Evolutionary conservation across 2,888 invertebrate genomes (phyloP).

Genomic region (Leptinotarsa peninsularis): DNA sequence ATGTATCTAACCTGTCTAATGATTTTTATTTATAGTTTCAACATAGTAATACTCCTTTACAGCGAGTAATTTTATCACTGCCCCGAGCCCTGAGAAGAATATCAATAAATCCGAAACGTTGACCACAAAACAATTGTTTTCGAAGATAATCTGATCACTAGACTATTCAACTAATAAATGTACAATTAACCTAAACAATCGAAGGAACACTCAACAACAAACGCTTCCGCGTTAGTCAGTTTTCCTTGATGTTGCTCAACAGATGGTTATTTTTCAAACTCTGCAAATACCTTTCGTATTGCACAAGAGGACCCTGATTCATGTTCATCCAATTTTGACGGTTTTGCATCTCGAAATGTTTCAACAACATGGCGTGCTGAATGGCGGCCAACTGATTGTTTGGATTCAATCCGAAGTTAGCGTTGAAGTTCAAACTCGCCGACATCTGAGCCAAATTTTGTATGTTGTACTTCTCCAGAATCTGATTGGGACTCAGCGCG

Average conservation of each 20-base stretch:
- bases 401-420: constrained; percentile 49
- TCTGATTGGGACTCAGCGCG: constrained; percentile 59
- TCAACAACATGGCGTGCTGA: constrained; percentile 64
- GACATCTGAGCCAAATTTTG: constrained; percentile 65
- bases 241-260: constrained; percentile 56
- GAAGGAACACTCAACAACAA: constrained; percentile 12
- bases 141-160: too few species aligned
- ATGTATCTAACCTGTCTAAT: too few species aligned
- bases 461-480: constrained; percentile 65
- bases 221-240: constrained; percentile 48
- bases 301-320: constrained; percentile 59
- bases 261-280: constrained; percentile 57
- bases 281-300: constrained; percentile 65
- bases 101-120: too few species aligned
- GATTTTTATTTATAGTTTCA: too few species aligned
- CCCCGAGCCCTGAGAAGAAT: too few species aligned
- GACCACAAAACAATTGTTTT: too few species aligned
- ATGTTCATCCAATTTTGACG: constrained; percentile 63
- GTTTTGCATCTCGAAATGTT: constrained; percentile 64
- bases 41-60: too few species aligned
- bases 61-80: too few species aligned
- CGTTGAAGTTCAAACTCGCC: constrained; percentile 62
- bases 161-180: neutral
- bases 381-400: constrained; percentile 58
- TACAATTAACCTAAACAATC: constrained; percentile 6